Conservation (phyloP, 1,140 invertebrate genomes). For the Adoxophyes honmai region DNA sequence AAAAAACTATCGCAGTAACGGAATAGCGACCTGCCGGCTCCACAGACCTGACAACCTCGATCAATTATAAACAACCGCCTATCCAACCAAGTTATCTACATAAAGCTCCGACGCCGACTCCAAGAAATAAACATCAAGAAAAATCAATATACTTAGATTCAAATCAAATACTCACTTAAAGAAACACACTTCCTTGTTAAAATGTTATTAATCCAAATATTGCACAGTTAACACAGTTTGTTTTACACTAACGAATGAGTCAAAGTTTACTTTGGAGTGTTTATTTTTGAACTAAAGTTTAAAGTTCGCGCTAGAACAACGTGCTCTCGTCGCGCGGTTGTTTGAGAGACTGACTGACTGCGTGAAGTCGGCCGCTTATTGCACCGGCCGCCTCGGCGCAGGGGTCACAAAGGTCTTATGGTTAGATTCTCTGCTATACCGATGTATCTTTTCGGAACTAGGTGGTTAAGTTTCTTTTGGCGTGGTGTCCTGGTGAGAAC, state of each 20-base stretch:
- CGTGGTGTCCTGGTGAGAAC: conserved; percentile 13
- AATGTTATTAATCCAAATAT: conserved; percentile 2
- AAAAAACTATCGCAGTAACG: conserved; percentile 14
- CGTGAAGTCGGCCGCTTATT: conserved; percentile 1
- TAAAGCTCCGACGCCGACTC: background rate
- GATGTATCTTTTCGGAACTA: conserved; percentile 15
- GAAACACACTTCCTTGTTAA: conserved; percentile 1
- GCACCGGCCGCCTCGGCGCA: conserved; percentile 37
- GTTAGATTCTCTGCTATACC: conserved; percentile 1
- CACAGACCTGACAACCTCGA: background rate
- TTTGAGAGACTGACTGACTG: conserved; percentile 50
- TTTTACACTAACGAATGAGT: background rate
- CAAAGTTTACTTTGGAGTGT: conserved; percentile 24
- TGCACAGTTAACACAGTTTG: conserved; percentile 1
- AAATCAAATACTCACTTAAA: conserved; percentile 6
- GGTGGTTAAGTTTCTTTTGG: conserved; percentile 13
- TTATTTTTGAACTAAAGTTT: conserved; percentile 21
- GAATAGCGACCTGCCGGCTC: background rate
- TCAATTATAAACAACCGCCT: background rate
- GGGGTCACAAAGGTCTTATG: conserved; percentile 19
- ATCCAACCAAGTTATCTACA: background rate
- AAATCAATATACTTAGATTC: background rate
- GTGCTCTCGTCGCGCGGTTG: conserved; percentile 30
- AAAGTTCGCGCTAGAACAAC: conserved; percentile 16
- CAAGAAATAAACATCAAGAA: conserved; percentile 7